Evolutionary conservation across 2,888 invertebrate genomes (phyloP).

Genomic region (Bugulina stolonifera): DNA sequence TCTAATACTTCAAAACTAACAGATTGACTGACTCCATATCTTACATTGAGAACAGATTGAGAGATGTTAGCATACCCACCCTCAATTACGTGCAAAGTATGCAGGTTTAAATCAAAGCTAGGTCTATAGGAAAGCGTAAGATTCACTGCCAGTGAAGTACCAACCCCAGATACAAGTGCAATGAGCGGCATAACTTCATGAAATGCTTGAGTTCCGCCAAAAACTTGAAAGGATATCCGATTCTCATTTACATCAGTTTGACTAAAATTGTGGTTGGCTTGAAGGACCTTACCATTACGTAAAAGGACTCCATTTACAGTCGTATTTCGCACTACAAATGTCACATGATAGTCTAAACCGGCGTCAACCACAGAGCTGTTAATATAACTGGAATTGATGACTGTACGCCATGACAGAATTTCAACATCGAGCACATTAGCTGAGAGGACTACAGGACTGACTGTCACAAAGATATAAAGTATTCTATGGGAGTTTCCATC

Average conservation of each 20-base stretch:
- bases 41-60: not conserved
- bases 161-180: not conserved
- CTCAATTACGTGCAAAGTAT: not conserved
- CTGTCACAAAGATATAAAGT: too few relatives aligned
- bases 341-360: not conserved
- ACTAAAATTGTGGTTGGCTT: not conserved
- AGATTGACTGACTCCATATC: not conserved
- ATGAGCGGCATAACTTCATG: not conserved
- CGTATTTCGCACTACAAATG: not conserved
- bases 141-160: not conserved
- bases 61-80: not conserved
- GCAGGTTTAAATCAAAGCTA: not conserved
- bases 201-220: constrained; percentile 1
- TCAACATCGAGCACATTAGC: not conserved
- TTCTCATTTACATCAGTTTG: not conserved
- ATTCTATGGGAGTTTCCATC: not conserved
- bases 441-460: not conserved
- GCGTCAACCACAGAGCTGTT: not conserved
- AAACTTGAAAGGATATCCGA: not conserved
- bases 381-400: not conserved
- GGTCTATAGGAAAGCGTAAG: not conserved
- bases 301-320: not conserved
- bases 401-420: not conserved
- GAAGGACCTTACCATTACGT: not conserved
- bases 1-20: not conserved